These are phyloP conservation scores for Tinea trinotella DNA, from an alignment of 2,888 invertebrate species.

Conservation along the genomic window DNA sequence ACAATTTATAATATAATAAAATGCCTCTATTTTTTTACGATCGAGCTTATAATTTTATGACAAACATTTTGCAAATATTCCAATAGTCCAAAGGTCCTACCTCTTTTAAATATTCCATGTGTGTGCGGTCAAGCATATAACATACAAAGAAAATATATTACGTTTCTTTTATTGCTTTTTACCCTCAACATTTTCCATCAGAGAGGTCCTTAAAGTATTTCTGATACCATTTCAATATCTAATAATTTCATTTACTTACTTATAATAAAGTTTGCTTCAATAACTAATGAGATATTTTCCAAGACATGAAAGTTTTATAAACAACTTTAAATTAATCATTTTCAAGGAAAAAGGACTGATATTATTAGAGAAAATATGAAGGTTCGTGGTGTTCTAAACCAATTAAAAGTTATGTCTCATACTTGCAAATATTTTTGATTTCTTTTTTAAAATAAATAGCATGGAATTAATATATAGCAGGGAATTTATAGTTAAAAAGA, in stretches of 20 bases:
- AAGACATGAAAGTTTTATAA: not conserved
- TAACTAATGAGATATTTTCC: not conserved
- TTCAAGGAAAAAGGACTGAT: not conserved
- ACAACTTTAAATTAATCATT: not conserved
- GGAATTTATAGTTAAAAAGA: too few relatives aligned
- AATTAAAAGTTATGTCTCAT: not conserved
- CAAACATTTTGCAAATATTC: conserved; percentile 13
- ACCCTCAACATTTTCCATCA: conserved; percentile 36
- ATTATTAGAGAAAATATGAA: not conserved
- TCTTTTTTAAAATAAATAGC: too few relatives aligned
- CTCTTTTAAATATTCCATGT: conserved; percentile 64
- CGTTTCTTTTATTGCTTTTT: conserved; percentile 63
- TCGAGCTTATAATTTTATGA: conserved; percentile 6
- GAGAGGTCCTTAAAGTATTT: conserved; percentile 5
- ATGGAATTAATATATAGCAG: too few relatives aligned
- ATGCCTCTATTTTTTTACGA: not conserved
- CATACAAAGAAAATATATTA: conserved; percentile 69
- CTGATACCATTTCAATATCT: not conserved
- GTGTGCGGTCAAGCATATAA: conserved; percentile 67
- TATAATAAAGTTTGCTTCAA: not conserved
- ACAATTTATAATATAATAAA: not conserved
- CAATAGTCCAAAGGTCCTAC: not conserved
- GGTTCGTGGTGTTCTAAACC: not conserved
- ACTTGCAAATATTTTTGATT: not conserved
- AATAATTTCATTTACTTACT: not conserved